Conservation (phyloP, 2,797 vertebrate genomes). For the Molossus molossus region DNA sequence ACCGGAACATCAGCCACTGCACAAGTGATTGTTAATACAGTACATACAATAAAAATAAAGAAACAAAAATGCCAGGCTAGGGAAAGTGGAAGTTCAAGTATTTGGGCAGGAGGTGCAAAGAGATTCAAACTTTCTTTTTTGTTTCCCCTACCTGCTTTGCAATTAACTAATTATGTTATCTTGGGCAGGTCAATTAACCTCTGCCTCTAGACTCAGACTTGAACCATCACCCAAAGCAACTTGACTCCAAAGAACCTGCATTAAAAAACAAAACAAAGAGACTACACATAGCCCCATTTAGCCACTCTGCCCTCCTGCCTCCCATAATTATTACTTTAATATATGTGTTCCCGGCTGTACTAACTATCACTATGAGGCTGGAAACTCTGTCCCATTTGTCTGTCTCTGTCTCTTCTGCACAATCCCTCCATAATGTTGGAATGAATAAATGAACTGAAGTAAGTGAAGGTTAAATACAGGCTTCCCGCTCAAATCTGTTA, state of each 20-base stretch:
- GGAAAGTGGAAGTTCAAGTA: neutral
- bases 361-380: neutral
- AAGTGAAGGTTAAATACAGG: neutral
- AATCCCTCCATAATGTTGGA: neutral
- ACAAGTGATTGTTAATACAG: neutral
- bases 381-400: neutral
- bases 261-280: constrained; percentile 9
- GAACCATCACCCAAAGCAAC: neutral
- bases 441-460: constrained; percentile 39
- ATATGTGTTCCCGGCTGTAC: neutral
- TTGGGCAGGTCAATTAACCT: neutral
- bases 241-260: neutral
- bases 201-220: constrained; percentile 1
- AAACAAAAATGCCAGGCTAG: neutral
- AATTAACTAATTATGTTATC: neutral
- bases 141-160: neutral
- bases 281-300: neutral
- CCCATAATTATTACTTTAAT: neutral
- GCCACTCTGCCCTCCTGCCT: neutral
- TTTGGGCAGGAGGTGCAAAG: neutral
- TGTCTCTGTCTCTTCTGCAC: neutral
- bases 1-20: neutral
- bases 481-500: constrained; percentile 9
- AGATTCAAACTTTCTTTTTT: neutral
- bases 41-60: neutral